Conservation (phyloP, 2,888 invertebrate species). For the Caenorhabditis imperialis region DNA sequence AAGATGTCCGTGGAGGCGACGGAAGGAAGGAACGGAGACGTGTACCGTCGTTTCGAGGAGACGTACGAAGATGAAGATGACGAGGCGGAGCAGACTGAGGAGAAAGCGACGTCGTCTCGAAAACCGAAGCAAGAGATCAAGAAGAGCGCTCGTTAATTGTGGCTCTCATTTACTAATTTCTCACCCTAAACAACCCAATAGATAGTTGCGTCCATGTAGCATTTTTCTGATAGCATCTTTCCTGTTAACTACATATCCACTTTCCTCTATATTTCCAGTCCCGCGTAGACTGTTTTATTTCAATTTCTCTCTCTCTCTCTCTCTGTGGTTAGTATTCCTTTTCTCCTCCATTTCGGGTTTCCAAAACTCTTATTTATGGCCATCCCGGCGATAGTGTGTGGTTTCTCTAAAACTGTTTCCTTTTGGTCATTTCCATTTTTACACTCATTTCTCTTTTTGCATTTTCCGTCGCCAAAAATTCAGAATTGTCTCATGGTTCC, state of each 20-base stretch:
- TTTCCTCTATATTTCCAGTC: background rate
- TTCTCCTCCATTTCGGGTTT: slow-evolving; percentile 4
- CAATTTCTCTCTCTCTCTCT: background rate
- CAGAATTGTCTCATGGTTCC: background rate
- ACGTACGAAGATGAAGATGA: too few species aligned
- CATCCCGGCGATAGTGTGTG: slow-evolving; percentile 9
- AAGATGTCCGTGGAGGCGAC: background rate
- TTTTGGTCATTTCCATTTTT: slow-evolving; percentile 5
- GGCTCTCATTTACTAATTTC: too few species aligned
- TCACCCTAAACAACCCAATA: background rate
- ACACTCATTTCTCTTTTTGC: slow-evolving; percentile 1
- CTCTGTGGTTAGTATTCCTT: slow-evolving; percentile 2
- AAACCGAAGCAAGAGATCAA: too few species aligned
- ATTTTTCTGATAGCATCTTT: background rate
- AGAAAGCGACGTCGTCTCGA: too few species aligned
- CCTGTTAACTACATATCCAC: background rate
- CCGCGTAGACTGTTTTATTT: background rate
- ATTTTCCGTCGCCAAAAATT: background rate
- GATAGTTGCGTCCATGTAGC: background rate
- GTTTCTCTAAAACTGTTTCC: slow-evolving; percentile 1
- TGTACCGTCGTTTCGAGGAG: too few species aligned
- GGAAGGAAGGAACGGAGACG: background rate
- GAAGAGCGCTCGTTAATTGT: too few species aligned
- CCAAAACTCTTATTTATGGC: slow-evolving; percentile 16
- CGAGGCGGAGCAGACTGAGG: too few species aligned